Evolutionary conservation across 1,140 invertebrate genomes (phyloP).

Genomic region (Harlomillsia oculata): DNA sequence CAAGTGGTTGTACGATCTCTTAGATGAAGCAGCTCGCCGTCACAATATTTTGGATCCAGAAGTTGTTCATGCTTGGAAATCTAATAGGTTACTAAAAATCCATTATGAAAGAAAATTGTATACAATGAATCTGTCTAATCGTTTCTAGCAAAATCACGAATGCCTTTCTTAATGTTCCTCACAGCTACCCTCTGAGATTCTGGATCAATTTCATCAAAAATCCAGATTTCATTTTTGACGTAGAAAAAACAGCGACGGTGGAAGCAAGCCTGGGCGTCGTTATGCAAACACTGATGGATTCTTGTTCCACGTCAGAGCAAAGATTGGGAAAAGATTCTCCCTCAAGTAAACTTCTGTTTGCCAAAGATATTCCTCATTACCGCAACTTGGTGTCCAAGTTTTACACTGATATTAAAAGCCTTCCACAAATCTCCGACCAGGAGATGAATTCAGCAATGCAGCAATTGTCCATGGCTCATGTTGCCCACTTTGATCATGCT

Average conservation of each 20-base stretch:
- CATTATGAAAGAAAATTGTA: not conserved
- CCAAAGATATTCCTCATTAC: conserved; percentile 85
- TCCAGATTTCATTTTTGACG: conserved; percentile 93
- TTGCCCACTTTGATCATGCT: conserved; percentile 78
- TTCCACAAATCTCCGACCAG: conserved; percentile 82
- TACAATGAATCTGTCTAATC: not conserved
- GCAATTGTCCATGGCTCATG: conserved; percentile 73
- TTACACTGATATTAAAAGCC: conserved; percentile 69
- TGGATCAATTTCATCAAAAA: conserved; percentile 97
- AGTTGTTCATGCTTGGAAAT: conserved; percentile 93
- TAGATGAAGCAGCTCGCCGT: conserved; percentile 77
- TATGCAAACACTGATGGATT: conserved; percentile 93
- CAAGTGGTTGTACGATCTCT: conserved; percentile 90
- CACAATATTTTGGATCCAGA: conserved; percentile 78
- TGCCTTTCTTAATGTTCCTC: conserved; percentile 33
- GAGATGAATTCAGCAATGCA: conserved; percentile 87
- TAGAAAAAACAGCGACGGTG: conserved; percentile 82
- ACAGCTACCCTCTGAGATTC: conserved; percentile 79
- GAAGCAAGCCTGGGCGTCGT: conserved; percentile 89
- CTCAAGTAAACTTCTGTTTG: conserved; percentile 87
- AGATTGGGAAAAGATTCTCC: conserved; percentile 86
- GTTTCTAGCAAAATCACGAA: not conserved
- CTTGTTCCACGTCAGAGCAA: conserved; percentile 80
- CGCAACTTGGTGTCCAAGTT: conserved; percentile 76
- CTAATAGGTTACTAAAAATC: too few species aligned